phyloP scores from a whole-genome alignment of 2,888 invertebrate species.

The Corbicula japonica region DNA sequence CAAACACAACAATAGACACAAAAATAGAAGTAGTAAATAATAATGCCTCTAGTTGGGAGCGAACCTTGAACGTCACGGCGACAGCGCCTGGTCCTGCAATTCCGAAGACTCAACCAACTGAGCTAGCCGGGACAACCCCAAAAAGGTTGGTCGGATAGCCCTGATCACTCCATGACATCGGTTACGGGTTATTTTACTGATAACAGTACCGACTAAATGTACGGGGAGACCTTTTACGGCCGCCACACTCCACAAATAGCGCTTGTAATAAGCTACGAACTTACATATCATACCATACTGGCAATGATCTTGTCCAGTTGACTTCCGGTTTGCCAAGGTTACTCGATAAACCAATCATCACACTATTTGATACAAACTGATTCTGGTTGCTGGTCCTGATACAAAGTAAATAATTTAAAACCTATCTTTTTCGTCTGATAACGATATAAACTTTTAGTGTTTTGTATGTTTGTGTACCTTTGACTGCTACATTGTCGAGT shows the following conservation, averaged over 20 bases:
- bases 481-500: no score
- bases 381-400: constrained; percentile 38
- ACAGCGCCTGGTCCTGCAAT: no score
- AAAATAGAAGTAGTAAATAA: no score
- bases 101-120: background rate
- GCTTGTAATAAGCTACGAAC: no score
- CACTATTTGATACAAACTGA: constrained; percentile 53
- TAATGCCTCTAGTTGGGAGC: no score
- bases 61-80: no score
- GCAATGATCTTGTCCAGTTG: constrained; percentile 29
- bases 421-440: no score
- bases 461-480: no score
- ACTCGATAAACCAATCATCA: constrained; percentile 48
- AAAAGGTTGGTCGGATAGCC: background rate
- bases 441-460: no score
- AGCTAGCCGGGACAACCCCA: background rate
- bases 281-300: constrained; percentile 26
- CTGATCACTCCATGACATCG: background rate
- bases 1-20: no score
- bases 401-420: background rate
- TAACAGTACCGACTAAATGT: background rate
- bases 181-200: background rate
- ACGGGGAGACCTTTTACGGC: background rate
- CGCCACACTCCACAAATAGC: no score
- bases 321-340: constrained; percentile 49